Percentiles rank a stretch among this genome's conserved stretches.
phyloP scores from a whole-genome alignment of 2,113 vertebrate genomes.

The Deroptyus accipitrinus region DNA sequence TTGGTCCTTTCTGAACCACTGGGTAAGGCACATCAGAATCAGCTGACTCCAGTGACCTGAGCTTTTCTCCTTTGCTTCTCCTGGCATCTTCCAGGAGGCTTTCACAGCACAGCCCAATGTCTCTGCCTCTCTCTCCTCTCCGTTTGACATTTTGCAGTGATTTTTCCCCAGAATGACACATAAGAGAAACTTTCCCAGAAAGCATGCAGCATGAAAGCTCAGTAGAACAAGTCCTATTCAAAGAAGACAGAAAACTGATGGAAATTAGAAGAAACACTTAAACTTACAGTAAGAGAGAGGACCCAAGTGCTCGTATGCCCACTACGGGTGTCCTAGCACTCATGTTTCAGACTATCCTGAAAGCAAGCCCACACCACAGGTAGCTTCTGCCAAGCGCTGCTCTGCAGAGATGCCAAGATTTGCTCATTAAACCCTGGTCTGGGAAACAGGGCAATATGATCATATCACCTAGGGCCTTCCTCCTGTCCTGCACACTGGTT shows the following conservation, averaged over 20 bases:
- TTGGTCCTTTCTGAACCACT: not conserved
- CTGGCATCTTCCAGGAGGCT: not conserved
- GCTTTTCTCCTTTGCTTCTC: not conserved
- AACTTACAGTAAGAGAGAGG: not conserved
- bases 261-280: not conserved
- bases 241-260: not conserved
- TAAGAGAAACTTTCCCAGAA: not conserved
- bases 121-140: not conserved
- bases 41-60: not conserved
- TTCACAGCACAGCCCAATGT: not conserved
- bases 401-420: not conserved
- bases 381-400: not conserved
- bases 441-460: not conserved
- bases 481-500: not conserved
- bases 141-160: not conserved
- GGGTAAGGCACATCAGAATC: not conserved
- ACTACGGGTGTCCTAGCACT: not conserved
- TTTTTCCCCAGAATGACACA: not conserved
- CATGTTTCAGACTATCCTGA: not conserved
- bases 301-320: accelerated
- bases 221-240: not conserved
- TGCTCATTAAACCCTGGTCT: not conserved
- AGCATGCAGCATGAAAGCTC: not conserved
- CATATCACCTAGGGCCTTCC: not conserved
- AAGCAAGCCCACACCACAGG: not conserved